Evolutionary conservation across 2,113 vertebrate species (phyloP).

Genomic region (Geococcyx californianus): DNA sequence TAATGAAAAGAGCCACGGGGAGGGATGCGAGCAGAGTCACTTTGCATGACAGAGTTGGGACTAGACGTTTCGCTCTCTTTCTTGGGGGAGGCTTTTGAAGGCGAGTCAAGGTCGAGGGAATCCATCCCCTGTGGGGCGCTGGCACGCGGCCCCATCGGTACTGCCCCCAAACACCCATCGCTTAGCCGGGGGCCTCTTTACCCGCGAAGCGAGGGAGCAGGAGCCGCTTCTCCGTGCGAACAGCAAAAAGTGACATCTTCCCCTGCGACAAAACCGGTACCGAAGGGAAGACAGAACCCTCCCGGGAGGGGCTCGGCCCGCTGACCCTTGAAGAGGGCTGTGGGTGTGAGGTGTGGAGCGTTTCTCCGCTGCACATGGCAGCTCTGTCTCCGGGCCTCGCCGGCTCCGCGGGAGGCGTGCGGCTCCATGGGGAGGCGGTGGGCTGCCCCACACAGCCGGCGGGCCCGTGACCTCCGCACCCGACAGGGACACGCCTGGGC

Average conservation of each 20-base stretch:
- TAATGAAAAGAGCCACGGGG: slow-evolving; percentile 37
- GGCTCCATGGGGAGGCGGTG: neutral
- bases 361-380: neutral
- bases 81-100: neutral
- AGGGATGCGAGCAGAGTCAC: neutral
- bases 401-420: neutral
- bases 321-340: neutral
- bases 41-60: slow-evolving; percentile 9
- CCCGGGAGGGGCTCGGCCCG: neutral
- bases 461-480: no score
- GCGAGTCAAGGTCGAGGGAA: neutral
- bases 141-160: neutral
- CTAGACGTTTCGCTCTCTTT: neutral
- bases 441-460: neutral
- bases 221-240: neutral
- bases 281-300: no score
- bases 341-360: no score
- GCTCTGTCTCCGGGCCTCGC: neutral
- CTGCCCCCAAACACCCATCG: no score
- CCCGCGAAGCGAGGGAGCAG: neutral
- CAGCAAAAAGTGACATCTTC: neutral
- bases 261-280: neutral
- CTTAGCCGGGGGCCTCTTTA: neutral
- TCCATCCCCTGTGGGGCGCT: neutral
- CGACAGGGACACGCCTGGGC: neutral